phyloP scores from a whole-genome alignment of 2,888 invertebrate species.

The Germaria angustata region DNA sequence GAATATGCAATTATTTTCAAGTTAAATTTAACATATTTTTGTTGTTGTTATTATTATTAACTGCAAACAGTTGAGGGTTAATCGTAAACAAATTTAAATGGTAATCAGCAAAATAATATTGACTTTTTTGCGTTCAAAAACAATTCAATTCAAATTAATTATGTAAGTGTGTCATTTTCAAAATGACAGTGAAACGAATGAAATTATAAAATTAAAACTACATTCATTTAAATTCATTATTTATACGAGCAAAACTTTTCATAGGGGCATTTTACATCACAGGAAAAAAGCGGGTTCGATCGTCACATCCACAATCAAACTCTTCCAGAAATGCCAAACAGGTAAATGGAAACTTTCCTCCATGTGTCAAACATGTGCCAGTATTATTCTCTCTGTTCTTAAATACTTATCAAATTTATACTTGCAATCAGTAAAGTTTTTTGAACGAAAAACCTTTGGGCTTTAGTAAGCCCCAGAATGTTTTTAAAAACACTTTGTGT shows the following conservation, averaged over 20 bases:
- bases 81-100: background rate
- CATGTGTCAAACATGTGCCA: no score
- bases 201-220: background rate
- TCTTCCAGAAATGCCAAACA: no score
- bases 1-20: conserved; percentile 19
- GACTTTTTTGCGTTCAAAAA: conserved; percentile 35
- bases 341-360: no score
- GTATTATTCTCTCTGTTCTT: no score
- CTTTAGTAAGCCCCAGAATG: no score
- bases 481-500: no score
- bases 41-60: background rate
- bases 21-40: background rate
- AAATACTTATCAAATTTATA: no score
- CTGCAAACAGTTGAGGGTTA: background rate
- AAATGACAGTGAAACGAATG: background rate
- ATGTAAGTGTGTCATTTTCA: conserved; percentile 52
- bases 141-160: conserved; percentile 19
- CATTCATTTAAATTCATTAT: conserved; percentile 38
- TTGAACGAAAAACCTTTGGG: no score
- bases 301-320: no score
- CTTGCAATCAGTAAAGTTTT: no score
- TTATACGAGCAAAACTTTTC: conserved; percentile 9
- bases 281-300: background rate
- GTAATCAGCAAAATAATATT: conserved; percentile 13
- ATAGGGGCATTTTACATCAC: background rate